Base-by-base conservation (phyloP, 2,797 vertebrate species). In the Alectoris magna region DNA sequence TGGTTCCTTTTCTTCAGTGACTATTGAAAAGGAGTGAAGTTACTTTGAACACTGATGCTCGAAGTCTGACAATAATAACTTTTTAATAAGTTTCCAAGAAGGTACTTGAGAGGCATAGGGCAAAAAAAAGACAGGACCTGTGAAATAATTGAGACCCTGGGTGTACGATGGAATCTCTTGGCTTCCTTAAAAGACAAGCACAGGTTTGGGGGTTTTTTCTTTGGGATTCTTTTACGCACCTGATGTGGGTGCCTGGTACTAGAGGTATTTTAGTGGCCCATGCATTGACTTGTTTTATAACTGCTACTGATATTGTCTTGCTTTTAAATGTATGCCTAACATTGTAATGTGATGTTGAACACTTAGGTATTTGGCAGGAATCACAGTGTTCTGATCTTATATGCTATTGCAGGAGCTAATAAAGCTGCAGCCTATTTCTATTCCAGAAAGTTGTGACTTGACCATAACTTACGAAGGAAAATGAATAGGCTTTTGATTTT, bases 271-370 rank as follows among this genome's bases (percentile, higher is more conserved):
- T 87, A 93, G 96, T 94, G 93, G 90, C 94, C 94, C 79, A 71
- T 90, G 5, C 84, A 51, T 91, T 96, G 70, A 78, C 76, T 80
- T 95, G 67, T 88, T 97, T 94, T 94, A 87, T 95, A 94, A 93
- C 93, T 94, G 94, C 89, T 96, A 93, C 88, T 97, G 94, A 93
- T 95, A 95, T 19, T 93, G 91, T 96, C 92, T 94, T 84, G 95
- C 94, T 94, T 95, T 92, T 91, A 68, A 91, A 90, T 95, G 88
- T 96, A 82, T 58, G 66, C 88, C 67, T 88, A 92, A 56, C 64
- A 22, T 93, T 94, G 92, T 96, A 82, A 90, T 77, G 96, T 95
- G 96, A 93, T 92, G 84, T 91, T 88, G 80, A 92, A 95, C 87
- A 94, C 89, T 82, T 94, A 77, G 31, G 44, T 93, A 81, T 94